Evolutionary conservation across 2,797 vertebrate genomes (phyloP).

Genomic region (Molossus alvarezi): DNA sequence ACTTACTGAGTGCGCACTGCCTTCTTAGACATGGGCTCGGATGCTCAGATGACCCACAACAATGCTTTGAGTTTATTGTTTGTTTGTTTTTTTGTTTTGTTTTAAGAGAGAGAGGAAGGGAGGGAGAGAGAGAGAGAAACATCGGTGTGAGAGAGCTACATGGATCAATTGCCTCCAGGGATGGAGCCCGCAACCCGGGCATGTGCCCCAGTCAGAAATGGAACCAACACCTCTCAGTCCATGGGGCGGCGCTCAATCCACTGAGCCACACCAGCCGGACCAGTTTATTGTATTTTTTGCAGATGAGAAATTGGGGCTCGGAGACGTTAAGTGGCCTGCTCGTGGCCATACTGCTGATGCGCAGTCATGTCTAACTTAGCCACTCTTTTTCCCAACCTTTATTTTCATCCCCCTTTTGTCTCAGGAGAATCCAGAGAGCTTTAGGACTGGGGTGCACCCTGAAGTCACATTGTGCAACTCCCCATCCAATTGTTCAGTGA

Average conservation of each 20-base stretch:
- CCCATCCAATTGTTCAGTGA: fast-evolving
- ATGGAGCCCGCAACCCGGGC: no score
- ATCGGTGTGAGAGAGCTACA: no score
- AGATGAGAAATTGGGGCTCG: background rate
- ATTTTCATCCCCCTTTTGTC: background rate
- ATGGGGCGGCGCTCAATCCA: no score
- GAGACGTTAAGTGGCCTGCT: background rate
- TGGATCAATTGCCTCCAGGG: no score
- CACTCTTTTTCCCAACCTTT: background rate
- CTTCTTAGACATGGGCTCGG: no score
- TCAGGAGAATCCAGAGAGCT: background rate
- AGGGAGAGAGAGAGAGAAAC: no score
- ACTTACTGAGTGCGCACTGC: fast-evolving
- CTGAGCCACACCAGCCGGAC: no score
- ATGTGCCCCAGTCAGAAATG: no score
- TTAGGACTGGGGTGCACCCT: background rate
- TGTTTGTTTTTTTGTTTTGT: background rate
- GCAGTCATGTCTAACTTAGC: background rate
- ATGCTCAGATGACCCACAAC: background rate
- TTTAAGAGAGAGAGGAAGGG: no score
- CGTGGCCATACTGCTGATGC: fast-evolving
- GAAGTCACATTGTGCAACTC: no score
- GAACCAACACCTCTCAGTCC: no score
- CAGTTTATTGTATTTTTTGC: background rate
- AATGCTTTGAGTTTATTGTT: background rate